Base-by-base conservation (phyloP, 2,888 invertebrate species). In the Ectemnius lituratus region DNA sequence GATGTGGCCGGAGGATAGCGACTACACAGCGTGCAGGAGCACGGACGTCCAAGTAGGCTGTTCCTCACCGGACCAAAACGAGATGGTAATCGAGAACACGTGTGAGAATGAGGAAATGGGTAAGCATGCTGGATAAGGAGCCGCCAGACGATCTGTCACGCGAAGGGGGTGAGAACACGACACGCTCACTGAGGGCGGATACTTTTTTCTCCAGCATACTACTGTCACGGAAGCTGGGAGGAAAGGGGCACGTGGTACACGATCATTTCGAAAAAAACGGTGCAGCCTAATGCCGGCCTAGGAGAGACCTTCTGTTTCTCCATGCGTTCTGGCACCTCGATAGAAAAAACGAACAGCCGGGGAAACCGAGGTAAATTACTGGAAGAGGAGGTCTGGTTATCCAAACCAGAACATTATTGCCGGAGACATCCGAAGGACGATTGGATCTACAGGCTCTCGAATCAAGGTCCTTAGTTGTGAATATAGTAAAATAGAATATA, bases 161-260 rank as follows among this genome's bases (percentile, higher is more conserved):
- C 13, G 16, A 0, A 1, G 4, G 14, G 28, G 13, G 16, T 27
- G 14, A 18, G 13, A 11, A 57, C 18, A 11, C 11, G 58, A 18
- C 11, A 61, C 4, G 8, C 13, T 52, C 52, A 52, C 52, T 0
- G 52, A 52, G 52, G 52, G 52, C n/a, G 52, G 52, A 52, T 5
- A 60, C 20, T 59, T 14, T 57, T 58, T 86, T 74, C 86, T 87
- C 0, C 91, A 94, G 95, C 93, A 61, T 95, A 94, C 91, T 93
- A 93, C 0, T 96, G 96, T 88, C 94, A 95, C 88, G 96, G 95
- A 62, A 94, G 94, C 87, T 96, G 96, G 95, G 91, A 92, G 80
- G 94, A 94, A 77, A 93, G 93, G 59, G 92, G 92, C 27, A 92
- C 93, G 11, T 93, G 94, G 79, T 95, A 93, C 90, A 92, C 95